These are phyloP conservation scores for Labeo rohita DNA, from an alignment of 2,113 vertebrate species.

Conservation along the genomic window DNA sequence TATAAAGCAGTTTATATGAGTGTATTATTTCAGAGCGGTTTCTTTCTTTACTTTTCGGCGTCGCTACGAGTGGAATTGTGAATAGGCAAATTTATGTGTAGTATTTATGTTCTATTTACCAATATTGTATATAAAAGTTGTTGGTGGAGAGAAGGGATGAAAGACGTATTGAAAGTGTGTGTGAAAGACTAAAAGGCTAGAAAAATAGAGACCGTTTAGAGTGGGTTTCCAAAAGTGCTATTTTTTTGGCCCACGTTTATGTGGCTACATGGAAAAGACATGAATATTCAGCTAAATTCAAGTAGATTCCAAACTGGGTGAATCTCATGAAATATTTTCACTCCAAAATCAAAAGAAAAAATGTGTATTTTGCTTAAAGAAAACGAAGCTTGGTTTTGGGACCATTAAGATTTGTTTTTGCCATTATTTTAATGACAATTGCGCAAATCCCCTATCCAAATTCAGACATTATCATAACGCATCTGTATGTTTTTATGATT, in stretches of 20 bases:
- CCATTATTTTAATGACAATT: not conserved
- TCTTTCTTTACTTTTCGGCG: constrained; percentile 51
- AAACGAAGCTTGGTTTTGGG: not conserved
- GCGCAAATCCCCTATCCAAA: not conserved
- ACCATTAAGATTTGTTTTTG: not conserved
- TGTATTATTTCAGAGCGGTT: constrained; percentile 64
- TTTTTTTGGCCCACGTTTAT: constrained; percentile 58
- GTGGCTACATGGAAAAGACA: constrained; percentile 15
- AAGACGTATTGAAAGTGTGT: constrained; percentile 39
- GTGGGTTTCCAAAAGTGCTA: constrained; percentile 74
- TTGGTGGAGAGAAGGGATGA: constrained; percentile 58
- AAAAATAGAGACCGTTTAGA: constrained; percentile 73
- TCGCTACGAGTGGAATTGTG: constrained; percentile 70
- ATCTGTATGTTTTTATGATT: not conserved
- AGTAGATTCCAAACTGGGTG: constrained; percentile 61
- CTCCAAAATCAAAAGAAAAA: constrained; percentile 6
- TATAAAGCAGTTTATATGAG: constrained; percentile 62
- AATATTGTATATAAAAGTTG: constrained; percentile 83
- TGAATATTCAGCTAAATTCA: constrained; percentile 52
- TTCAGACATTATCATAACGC: not conserved
- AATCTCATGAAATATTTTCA: constrained; percentile 3
- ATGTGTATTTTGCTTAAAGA: not conserved
- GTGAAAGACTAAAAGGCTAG: constrained; percentile 43
- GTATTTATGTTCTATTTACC: constrained; percentile 84
- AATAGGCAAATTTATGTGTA: constrained; percentile 77